Percentiles rank a stretch among this genome's conserved stretches.
phyloP scores from a whole-genome alignment of 2,797 vertebrate genomes.

The Bufotes viridis region DNA sequence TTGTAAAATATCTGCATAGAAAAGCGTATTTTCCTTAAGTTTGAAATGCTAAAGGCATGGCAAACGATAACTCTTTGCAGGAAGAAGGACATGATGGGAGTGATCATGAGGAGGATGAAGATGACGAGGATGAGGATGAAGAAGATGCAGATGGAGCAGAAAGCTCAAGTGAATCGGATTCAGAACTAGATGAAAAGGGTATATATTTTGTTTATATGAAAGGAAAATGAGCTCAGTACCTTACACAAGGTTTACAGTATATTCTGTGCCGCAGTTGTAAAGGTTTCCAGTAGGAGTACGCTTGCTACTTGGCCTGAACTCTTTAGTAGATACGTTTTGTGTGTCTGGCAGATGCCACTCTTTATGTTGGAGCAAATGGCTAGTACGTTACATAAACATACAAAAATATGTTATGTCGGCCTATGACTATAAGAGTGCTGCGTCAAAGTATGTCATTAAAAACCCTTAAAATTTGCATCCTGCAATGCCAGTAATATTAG shows the following conservation, averaged over 20 bases:
- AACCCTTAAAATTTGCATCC: background rate
- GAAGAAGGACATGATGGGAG: constrained; percentile 85
- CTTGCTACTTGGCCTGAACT: background rate
- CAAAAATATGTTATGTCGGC: background rate
- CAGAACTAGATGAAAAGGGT: constrained; percentile 96
- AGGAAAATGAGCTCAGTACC: background rate
- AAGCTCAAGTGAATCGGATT: constrained; percentile 93
- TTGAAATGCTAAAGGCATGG: background rate
- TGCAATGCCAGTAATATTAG: background rate
- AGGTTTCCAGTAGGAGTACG: background rate
- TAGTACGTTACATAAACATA: background rate
- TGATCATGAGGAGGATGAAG: constrained; percentile 88
- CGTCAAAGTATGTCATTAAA: background rate
- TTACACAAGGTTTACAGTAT: too few species aligned
- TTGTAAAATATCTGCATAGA: too few species aligned
- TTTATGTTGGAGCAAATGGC: background rate
- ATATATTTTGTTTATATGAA: background rate
- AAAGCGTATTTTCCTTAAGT: background rate
- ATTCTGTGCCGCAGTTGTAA: background rate
- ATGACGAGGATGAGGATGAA: constrained; percentile 90
- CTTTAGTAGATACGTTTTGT: background rate
- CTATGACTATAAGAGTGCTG: too few species aligned
- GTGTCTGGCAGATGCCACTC: too few species aligned
- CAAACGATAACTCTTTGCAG: constrained; percentile 64
- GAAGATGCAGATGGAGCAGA: constrained; percentile 89